Base-by-base conservation (phyloP, 2,888 invertebrate genomes). In the Pandemis corylana region DNA sequence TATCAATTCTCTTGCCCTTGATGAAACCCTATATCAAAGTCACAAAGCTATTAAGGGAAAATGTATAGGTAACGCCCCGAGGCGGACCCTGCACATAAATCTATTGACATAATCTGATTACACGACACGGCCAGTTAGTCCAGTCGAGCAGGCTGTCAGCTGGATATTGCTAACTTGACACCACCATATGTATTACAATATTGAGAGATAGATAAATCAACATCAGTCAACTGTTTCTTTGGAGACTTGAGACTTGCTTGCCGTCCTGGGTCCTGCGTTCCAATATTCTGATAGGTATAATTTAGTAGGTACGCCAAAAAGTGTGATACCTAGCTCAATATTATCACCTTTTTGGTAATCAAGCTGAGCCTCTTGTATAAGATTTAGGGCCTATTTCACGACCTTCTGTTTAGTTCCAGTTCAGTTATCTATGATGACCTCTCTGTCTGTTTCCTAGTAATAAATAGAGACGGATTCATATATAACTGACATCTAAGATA, bases 31-130 rank as follows among this genome's bases (percentile, higher is more conserved):
- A 51, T 2, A 66, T 74, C 74, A 71, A 69, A 73, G 70, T 62
- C 71, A 71, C 66, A 62, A 20, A 69, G 66, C 70, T 53, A 61
- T 67, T 67, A 75, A 63, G 67, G 67, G 62, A 67, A 59, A 68
- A 53, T 41, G 61, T 42, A 66, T 46, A 72, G 64, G 64, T 42
- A 62, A 70, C 41, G 42, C 61, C 61, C 63, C 41, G 63, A 72
- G 71, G 73, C 75, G 79, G 78, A 66, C 56, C 56, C 53, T 72
- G 53, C 77, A 78, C 65, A 76, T 82, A 82, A 46, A 71, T 82
- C 80, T 75, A 81, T 81, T 80, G 66, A 76, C 78, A 80, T 83
- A 83, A 87, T 86, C 83, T 79, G 83, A 84, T 86, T 83, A 84
- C 71, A 72, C 51, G 79, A 77, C 80, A 77, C 77, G 78, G 76